phyloP scores from a whole-genome alignment of 2,888 invertebrate species.

The Panzeria rudis region DNA sequence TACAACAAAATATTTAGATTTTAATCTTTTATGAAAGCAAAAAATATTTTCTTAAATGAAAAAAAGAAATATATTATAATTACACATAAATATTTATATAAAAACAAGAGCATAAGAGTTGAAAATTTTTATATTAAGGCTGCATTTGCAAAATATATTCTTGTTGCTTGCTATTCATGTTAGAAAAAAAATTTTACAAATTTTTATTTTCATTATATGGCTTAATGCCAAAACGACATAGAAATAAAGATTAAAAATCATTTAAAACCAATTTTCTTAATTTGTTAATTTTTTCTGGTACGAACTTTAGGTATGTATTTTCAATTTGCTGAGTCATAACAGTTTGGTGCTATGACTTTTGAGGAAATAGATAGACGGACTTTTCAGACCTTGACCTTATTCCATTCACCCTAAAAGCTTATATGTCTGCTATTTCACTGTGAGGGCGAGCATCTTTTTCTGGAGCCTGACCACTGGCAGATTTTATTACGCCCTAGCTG shows the following conservation, averaged over 20 bases:
- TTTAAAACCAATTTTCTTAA: conserved; percentile 46
- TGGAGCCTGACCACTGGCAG: too few species aligned
- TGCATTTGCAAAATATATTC: conserved; percentile 8
- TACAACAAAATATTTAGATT: conserved; percentile 61
- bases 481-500: too few species aligned
- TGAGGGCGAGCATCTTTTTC: too few species aligned
- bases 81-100: conserved; percentile 7
- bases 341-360: too few species aligned
- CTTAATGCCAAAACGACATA: conserved; percentile 45
- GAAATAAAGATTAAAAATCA: conserved; percentile 37
- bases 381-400: too few species aligned
- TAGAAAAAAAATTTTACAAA: neutral
- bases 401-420: too few species aligned
- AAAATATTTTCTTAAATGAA: conserved; percentile 17
- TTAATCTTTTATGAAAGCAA: conserved; percentile 59
- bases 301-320: too few species aligned
- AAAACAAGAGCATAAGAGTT: conserved; percentile 10
- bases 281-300: neutral
- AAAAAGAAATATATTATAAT: conserved; percentile 3
- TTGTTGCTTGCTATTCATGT: conserved; percentile 24
- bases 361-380: too few species aligned
- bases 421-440: too few species aligned
- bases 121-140: conserved; percentile 23
- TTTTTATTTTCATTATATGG: conserved; percentile 41
- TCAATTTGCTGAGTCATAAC: neutral